These are phyloP conservation scores for Echinometra lucunter DNA, from an alignment of 53 echinoderm and acorn worm genomes.

Conservation along the genomic window DNA sequence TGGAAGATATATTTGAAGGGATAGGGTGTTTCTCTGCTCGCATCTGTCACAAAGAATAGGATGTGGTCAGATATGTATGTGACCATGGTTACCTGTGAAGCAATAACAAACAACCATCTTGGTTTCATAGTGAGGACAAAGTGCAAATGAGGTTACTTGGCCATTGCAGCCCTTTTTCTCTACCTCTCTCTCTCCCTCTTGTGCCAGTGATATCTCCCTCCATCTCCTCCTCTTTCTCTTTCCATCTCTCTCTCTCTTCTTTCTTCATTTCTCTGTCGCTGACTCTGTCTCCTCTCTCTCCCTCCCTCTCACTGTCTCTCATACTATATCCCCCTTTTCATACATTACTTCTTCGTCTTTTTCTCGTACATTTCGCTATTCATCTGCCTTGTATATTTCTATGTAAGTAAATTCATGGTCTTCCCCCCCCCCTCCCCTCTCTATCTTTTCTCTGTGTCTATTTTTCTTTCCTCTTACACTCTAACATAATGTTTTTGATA, in stretches of 20 bases:
- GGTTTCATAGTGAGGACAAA: slow-evolving; percentile 62
- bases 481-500: no score
- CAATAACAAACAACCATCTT: slow-evolving; percentile 70
- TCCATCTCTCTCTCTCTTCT: neutral
- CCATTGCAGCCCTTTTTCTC: neutral
- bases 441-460: no score
- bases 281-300: neutral
- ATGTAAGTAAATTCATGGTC: no score
- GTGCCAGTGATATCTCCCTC: neutral
- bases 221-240: neutral
- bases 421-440: no score
- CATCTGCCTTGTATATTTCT: no score
- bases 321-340: no score
- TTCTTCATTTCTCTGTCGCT: neutral
- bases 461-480: no score
- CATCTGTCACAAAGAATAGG: slow-evolving; percentile 61
- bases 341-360: no score
- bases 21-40: slow-evolving; percentile 22
- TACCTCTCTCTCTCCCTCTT: neutral
- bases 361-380: no score
- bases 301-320: no score
- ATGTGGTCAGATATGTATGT: slow-evolving; percentile 65
- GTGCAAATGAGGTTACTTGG: slow-evolving; percentile 65
- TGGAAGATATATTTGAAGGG: slow-evolving; percentile 11
- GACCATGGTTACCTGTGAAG: slow-evolving; percentile 44